phyloP scores from a whole-genome alignment of 2,888 invertebrate species.

The Luffia ferchaultella region DNA sequence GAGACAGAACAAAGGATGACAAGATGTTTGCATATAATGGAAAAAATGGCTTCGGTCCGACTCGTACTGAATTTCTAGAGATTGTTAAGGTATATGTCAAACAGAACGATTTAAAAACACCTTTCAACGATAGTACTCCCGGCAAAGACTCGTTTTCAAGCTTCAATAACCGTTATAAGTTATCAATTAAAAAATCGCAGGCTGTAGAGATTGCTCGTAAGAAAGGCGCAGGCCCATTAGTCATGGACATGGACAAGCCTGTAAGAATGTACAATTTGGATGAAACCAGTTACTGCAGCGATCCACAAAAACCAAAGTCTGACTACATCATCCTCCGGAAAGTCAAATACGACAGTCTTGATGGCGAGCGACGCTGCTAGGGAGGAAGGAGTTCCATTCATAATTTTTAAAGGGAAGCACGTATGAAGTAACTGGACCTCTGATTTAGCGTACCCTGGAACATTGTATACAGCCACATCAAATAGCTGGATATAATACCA shows the following conservation, averaged over 20 bases:
- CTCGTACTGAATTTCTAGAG: constrained; percentile 16
- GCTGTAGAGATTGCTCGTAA: constrained; percentile 15
- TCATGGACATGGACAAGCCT: no score
- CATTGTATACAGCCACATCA: constrained; percentile 17
- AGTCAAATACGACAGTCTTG: constrained; percentile 5
- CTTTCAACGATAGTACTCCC: constrained; percentile 16
- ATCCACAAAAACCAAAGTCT: no score
- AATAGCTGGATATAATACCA: constrained; percentile 23
- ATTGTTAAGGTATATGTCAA: constrained; percentile 14
- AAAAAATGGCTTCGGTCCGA: constrained; percentile 18
- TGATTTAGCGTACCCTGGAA: constrained; percentile 8
- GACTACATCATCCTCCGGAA: no score
- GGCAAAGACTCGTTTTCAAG: constrained; percentile 17
- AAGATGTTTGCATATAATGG: constrained; percentile 14
- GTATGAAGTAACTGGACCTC: constrained; percentile 6
- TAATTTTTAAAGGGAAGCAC: constrained; percentile 6
- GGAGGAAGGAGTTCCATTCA: constrained; percentile 6
- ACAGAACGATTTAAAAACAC: constrained; percentile 16
- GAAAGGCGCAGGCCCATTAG: constrained; percentile 19
- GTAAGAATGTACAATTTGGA: no score
- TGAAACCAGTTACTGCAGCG: no score
- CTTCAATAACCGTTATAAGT: constrained; percentile 15
- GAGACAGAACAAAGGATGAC: constrained; percentile 16
- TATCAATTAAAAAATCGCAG: constrained; percentile 19
- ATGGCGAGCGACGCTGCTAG: constrained; percentile 6